Evolutionary conservation across 2,797 vertebrate species (phyloP), one percentile per base, ranked within the genome.

Genomic region (Pogoniulus pusillus): DNA sequence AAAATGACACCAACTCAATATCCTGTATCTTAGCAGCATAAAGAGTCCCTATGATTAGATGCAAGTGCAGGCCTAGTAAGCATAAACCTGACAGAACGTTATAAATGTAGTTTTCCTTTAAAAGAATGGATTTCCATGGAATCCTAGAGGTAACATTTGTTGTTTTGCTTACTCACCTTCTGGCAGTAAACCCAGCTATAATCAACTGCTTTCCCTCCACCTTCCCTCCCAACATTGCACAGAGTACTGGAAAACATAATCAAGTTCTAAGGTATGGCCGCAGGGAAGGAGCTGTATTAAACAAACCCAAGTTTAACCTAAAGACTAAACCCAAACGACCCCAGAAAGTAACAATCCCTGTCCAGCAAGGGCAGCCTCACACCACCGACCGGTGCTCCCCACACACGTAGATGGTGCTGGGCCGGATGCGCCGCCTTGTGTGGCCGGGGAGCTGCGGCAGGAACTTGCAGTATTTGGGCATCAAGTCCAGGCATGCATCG

Each of bases 391-490:
- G 98, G 93, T 99, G 98, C 87, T 99, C 99, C 35, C 98, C 98
- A 13, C 99, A 99, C 63, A 99, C 98, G 1, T 99, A 99, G 88
- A 99, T 98, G 13, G 99, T 98, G 27, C 98, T 99, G 16, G 99
- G 99, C 89, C 99, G 98, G 41, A 99, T 98, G 68, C 99, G 98
- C 70, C 99, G 97, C 96, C 97, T 98, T 0, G 98, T 99, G 80
- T 99, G 98, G 76, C 98, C 98, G 6, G 99, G 98, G 85, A 99
- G 98, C 96, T 98, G 98, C 23, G 99, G 99, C 96, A 99, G 97
- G 97, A 99, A 98, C 97, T 98, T 99, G 94, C 99, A 98, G 97
- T 99, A 99, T 94, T 98, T 99, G 93, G 99, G 99, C 98, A 99
- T 98, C 95, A 99, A 97, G 93, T 99, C 99, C 59, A 99, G 97